Evolutionary conservation across 1,140 invertebrate genomes (phyloP).

Genomic region (Drosophila leontia): DNA sequence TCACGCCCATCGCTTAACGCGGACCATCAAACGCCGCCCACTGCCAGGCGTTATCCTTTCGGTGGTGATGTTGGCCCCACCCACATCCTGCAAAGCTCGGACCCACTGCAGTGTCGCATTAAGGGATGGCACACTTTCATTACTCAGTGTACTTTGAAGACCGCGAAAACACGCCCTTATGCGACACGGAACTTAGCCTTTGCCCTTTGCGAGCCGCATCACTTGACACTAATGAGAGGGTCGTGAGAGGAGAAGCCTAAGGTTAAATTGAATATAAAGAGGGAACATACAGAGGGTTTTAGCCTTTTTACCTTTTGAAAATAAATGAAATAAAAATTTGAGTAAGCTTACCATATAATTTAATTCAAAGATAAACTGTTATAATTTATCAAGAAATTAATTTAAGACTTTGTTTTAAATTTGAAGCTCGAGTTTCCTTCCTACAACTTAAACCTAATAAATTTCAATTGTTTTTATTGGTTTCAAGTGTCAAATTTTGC

Average conservation of each 20-base stretch:
- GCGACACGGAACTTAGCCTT: slow-evolving; percentile 27
- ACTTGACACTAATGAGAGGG: slow-evolving; percentile 18
- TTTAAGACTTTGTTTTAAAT: neutral
- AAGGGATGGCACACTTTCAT: slow-evolving; percentile 15
- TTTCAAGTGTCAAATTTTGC: neutral
- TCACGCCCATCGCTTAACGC: slow-evolving; percentile 17
- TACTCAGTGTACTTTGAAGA: slow-evolving; percentile 19
- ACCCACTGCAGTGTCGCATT: slow-evolving; percentile 20
- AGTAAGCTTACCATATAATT: neutral
- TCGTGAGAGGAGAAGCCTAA: neutral
- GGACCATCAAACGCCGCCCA: slow-evolving; percentile 14
- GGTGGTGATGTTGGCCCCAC: slow-evolving; percentile 34
- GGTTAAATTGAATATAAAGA: slow-evolving; percentile 4
- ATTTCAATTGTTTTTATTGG: slow-evolving; percentile 1
- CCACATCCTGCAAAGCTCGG: slow-evolving; percentile 26
- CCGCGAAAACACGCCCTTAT: slow-evolving; percentile 2
- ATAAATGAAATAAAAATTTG: too few species aligned
- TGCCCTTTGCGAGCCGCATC: slow-evolving; percentile 13
- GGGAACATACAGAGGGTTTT: neutral
- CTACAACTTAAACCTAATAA: neutral
- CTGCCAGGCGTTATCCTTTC: slow-evolving; percentile 18
- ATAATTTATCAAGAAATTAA: neutral
- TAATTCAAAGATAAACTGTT: too few species aligned
- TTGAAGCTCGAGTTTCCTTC: neutral
- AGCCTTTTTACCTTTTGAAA: neutral